Evolutionary conservation across 2,888 invertebrate species (phyloP).

Genomic region (Neoaliturus tenellus): DNA sequence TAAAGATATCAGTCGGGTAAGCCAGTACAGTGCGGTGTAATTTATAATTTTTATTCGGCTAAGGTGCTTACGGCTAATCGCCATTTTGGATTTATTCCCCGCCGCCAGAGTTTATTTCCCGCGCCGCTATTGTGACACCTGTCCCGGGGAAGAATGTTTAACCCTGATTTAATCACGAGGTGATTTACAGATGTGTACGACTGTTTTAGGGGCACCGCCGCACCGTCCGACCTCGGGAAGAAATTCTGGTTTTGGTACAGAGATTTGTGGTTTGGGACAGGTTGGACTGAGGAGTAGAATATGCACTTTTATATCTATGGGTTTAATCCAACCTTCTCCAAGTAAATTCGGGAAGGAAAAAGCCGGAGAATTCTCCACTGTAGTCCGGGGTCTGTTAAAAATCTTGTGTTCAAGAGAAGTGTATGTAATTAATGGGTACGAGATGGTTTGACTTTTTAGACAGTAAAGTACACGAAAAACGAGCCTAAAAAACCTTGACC

Average conservation of each 20-base stretch:
- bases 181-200: constrained; percentile 49
- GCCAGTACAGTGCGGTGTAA: constrained; percentile 33
- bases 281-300: neutral
- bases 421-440: too few relatives aligned
- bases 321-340: too few relatives aligned
- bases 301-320: too few relatives aligned
- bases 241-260: neutral
- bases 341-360: too few relatives aligned
- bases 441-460: too few relatives aligned
- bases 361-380: too few relatives aligned
- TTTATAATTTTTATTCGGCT: constrained; percentile 37
- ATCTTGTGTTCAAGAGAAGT: too few relatives aligned
- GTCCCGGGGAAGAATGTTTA: constrained; percentile 22
- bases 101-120: constrained; percentile 9
- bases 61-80: constrained; percentile 21
- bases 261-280: neutral
- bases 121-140: constrained; percentile 14
- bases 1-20: constrained; percentile 40
- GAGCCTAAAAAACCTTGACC: too few relatives aligned
- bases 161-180: constrained; percentile 41
- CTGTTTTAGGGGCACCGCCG: constrained; percentile 38
- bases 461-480: too few relatives aligned
- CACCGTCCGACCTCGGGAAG: neutral
- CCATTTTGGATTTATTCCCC: constrained; percentile 21
- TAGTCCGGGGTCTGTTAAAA: too few relatives aligned